Conservation (phyloP, 2,797 vertebrate genomes). For the Dendrocincla fuliginosa region DNA sequence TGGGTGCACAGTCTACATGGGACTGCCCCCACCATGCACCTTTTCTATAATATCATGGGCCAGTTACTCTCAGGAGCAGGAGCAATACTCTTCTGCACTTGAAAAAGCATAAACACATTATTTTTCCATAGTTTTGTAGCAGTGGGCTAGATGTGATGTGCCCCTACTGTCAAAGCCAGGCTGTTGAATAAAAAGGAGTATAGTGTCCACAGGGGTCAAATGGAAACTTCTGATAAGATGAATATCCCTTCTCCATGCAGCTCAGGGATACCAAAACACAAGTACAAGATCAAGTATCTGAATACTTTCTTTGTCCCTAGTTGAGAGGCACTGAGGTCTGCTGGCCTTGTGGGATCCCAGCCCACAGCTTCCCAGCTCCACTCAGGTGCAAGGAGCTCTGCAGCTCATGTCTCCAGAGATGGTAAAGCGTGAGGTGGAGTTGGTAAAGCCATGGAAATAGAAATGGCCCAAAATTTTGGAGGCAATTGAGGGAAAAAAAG, state of each 20-base stretch:
- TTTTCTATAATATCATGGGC: neutral
- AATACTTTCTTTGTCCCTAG: neutral
- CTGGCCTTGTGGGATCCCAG: neutral
- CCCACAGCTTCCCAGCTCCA: neutral
- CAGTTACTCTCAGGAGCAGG: neutral
- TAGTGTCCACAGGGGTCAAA: neutral
- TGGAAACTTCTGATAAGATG: neutral
- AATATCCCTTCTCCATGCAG: neutral
- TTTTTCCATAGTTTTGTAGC: neutral
- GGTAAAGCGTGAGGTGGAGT: neutral
- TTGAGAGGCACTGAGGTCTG: neutral
- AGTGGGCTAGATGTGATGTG: neutral
- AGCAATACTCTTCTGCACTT: neutral
- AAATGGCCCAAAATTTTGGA: neutral
- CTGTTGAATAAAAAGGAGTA: neutral
- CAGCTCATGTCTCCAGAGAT: neutral
- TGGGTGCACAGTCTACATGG: accelerated
- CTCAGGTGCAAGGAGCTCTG: neutral
- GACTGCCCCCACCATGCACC: accelerated
- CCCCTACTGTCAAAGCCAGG: neutral
- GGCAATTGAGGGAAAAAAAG: neutral
- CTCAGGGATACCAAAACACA: neutral
- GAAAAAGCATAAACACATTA: neutral
- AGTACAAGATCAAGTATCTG: neutral
- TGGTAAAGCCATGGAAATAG: neutral